phyloP scores from a whole-genome alignment of 2,888 invertebrate genomes.

The Monochamus alternatus region DNA sequence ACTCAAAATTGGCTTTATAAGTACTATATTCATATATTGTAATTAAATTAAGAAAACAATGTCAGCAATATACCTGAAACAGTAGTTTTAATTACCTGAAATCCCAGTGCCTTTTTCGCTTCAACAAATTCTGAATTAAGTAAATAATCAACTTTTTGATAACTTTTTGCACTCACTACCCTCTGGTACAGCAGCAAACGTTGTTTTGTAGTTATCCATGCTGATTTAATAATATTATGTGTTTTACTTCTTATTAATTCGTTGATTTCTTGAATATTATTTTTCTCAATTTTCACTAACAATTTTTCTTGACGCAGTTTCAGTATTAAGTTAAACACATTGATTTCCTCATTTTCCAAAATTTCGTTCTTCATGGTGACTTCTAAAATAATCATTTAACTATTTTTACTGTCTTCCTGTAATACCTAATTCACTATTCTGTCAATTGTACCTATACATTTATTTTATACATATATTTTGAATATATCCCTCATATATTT shows the following conservation, averaged over 20 bases:
- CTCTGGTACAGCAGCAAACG: conserved; percentile 82
- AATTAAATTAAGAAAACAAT: background rate
- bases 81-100: conserved; percentile 76
- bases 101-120: conserved; percentile 87
- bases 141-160: conserved; percentile 79
- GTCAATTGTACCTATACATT: no score
- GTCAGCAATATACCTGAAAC: background rate
- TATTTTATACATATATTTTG: no score
- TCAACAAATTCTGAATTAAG: conserved; percentile 82
- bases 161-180: conserved; percentile 84
- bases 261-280: conserved; percentile 84
- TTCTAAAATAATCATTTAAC: no score
- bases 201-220: conserved; percentile 93
- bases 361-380: conserved; percentile 61
- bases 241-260: conserved; percentile 77
- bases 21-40: no score
- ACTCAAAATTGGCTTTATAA: no score
- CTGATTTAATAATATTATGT: conserved; percentile 79
- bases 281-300: conserved; percentile 89
- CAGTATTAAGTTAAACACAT: conserved; percentile 74
- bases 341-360: conserved; percentile 59
- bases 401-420: no score
- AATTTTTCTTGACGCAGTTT: conserved; percentile 89
- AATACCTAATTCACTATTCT: no score
- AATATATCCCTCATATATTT: no score